A percentile compares a stretch with the other conserved stretches of the same genome.
Conservation (phyloP, 2,113 vertebrate species). For the Nipponia nippon region DNA sequence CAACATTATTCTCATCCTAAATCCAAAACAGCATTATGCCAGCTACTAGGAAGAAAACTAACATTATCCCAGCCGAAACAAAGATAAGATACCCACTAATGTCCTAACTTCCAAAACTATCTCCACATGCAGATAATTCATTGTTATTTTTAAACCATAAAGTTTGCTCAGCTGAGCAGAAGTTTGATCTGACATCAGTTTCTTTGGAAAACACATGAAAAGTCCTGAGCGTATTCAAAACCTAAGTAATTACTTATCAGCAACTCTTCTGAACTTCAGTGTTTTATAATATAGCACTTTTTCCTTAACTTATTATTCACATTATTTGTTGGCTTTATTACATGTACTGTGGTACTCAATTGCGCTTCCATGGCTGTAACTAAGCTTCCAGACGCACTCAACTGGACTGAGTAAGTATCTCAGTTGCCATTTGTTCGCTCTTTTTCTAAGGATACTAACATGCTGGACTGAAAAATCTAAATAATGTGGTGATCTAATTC, state of each 20-base stretch:
- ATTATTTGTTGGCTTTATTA: constrained; percentile 89
- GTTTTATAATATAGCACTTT: background rate
- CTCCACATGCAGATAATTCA: no score
- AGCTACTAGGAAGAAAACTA: no score
- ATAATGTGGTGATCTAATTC: background rate
- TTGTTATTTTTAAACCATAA: no score
- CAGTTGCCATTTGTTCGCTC: background rate
- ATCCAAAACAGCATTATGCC: no score
- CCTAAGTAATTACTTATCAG: background rate
- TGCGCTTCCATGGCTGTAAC: constrained; percentile 87
- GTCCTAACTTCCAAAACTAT: no score
- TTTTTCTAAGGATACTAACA: background rate
- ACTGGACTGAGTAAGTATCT: constrained; percentile 86
- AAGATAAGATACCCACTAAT: no score
- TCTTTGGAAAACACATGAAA: background rate
- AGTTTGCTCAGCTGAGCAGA: background rate
- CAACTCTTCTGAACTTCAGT: background rate
- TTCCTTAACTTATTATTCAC: constrained; percentile 82
- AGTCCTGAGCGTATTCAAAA: background rate
- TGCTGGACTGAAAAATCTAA: background rate
- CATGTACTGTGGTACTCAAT: constrained; percentile 89
- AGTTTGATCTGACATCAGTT: background rate
- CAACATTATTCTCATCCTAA: no score
- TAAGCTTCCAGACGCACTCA: constrained; percentile 2
- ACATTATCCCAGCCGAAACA: no score